Base-by-base conservation (phyloP, 2,797 vertebrate species). In the Gouania willdenowi region DNA sequence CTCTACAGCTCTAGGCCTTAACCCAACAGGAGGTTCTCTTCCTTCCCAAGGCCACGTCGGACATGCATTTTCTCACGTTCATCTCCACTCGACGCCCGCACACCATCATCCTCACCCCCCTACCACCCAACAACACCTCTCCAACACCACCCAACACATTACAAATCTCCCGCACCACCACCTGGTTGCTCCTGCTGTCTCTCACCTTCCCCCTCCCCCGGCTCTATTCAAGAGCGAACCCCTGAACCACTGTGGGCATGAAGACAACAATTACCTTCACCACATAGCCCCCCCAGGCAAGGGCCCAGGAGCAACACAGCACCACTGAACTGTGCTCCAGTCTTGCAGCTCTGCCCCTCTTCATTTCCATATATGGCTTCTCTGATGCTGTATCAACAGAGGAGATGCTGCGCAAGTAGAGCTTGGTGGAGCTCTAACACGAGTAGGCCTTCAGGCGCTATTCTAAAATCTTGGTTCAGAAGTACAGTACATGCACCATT, bases 151-250 rank as follows among this genome's bases (percentile, higher is more conserved):
- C 75, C 1, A 92, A 81, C 72, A 90, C 65, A 2, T 90, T 76
- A 75, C 34, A 52, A 86, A 39, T 82, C 91, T 90, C 83, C 30
- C 72, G 22, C 76, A 77, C 51, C 81, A 77, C 61, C 93, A 93
- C 65, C 86, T 95, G 10, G 78, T 92, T 0, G 90, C 94, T 5
- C 91, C 92, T 1, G 89, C 92, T 0, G 90, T 91, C 34, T 82
- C 93, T 2, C 92, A 95, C 54, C 84, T 97, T 3, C 94, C 95
- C 3, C 93, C 94, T 3, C 92, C 95, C 2, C 95, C 95, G 0
- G 94, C 94, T 21, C 94, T 98, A 36, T 97, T 98, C 54, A 98
- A 97, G 86, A 97, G 93, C 2, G 95, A 98, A 92, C 91, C 94
- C 18, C 83, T 94, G 55, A 97, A 95, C 66, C 94, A 97, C 78